phyloP scores from a whole-genome alignment of 2,888 invertebrate genomes.

The Dysmachus trigonus region DNA sequence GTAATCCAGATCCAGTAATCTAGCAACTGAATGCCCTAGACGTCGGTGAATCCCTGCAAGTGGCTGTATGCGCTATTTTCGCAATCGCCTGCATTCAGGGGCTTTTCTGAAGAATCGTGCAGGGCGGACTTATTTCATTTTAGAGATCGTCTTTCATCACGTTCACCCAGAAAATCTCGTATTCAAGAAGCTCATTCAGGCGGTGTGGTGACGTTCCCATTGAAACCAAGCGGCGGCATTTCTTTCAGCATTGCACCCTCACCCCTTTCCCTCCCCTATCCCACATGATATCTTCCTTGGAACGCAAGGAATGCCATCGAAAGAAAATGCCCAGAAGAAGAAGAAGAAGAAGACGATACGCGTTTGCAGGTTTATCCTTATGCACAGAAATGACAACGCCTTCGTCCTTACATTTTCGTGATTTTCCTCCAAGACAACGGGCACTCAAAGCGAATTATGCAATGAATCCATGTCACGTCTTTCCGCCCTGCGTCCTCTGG shows the following conservation, averaged over 20 bases:
- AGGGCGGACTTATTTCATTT: not conserved
- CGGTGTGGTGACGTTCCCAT: not conserved
- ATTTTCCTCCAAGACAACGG: slow-evolving; percentile 3
- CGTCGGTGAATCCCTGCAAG: not conserved
- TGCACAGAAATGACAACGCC: not conserved
- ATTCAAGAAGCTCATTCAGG: slow-evolving; percentile 12
- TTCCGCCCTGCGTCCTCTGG: not conserved
- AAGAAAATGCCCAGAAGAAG: not conserved
- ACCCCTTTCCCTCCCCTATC: not conserved
- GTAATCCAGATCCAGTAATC: not conserved
- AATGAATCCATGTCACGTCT: slow-evolving; percentile 1
- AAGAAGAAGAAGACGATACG: not conserved
- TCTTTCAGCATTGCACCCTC: not conserved
- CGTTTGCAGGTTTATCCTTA: not conserved
- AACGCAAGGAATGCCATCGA: not conserved
- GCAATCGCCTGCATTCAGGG: not conserved
- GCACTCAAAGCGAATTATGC: slow-evolving; percentile 4
- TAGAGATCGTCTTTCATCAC: not conserved
- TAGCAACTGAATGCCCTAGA: not conserved
- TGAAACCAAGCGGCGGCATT: not conserved
- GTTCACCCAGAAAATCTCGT: not conserved
- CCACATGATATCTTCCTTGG: not conserved
- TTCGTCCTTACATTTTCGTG: not conserved
- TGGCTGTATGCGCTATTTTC: not conserved
- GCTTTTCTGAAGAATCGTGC: not conserved